phyloP scores from a whole-genome alignment of 2,888 invertebrate species.

The Cerceris rybyensis region DNA sequence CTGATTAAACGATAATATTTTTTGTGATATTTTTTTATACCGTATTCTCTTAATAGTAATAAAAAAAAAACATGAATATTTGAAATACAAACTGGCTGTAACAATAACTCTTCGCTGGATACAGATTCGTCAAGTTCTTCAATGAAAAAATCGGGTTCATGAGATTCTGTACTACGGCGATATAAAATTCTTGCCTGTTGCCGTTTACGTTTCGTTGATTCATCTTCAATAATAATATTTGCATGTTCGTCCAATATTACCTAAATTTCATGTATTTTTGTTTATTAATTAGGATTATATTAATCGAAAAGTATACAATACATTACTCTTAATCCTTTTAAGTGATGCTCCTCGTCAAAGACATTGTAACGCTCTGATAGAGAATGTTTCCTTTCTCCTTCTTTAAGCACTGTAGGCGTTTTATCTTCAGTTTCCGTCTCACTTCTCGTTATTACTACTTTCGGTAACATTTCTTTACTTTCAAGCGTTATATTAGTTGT shows the following conservation, averaged over 20 bases:
- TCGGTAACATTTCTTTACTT: conserved; percentile 56
- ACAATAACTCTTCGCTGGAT: conserved; percentile 67
- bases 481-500: conserved; percentile 51
- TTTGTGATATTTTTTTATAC: background rate
- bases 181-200: conserved; percentile 57
- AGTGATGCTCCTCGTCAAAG: background rate
- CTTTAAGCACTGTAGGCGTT: conserved; percentile 54
- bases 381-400: background rate
- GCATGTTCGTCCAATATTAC: conserved; percentile 72
- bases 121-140: conserved; percentile 56
- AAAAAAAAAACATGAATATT: background rate
- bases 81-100: conserved; percentile 35
- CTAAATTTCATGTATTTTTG: conserved; percentile 38
- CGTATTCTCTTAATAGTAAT: background rate
- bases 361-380: background rate
- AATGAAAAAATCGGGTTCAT: background rate
- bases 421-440: conserved; percentile 47
- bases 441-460: conserved; percentile 31
- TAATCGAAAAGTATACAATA: background rate
- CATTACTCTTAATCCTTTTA: conserved; percentile 30
- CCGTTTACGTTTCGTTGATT: conserved; percentile 60
- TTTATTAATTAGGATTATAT: background rate
- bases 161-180: conserved; percentile 46
- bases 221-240: conserved; percentile 68
- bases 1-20: background rate